These are phyloP conservation scores for Chelmon rostratus DNA, from an alignment of 2,797 vertebrate genomes.

Conservation along the genomic window DNA sequence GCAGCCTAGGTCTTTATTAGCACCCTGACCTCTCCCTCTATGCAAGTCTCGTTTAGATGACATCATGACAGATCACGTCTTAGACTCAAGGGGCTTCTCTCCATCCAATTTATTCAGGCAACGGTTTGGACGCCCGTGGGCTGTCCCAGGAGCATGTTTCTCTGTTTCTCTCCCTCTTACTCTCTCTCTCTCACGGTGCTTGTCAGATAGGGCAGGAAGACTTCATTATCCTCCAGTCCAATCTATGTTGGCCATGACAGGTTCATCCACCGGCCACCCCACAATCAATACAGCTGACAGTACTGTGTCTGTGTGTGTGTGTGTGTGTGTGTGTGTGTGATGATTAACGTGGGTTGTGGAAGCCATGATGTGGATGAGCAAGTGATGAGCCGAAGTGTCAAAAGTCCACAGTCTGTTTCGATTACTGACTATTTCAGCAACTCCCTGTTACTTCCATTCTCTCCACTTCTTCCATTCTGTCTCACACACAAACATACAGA, in stretches of 20 bases:
- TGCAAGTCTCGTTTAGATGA: conserved; percentile 75
- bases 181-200: conserved; percentile 43
- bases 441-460: conserved; percentile 33
- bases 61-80: conserved; percentile 83
- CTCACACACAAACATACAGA: background rate
- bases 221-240: conserved; percentile 87
- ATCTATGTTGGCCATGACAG: conserved; percentile 85
- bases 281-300: conserved; percentile 84
- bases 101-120: conserved; percentile 83
- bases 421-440: conserved; percentile 53
- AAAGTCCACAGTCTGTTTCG: conserved; percentile 58
- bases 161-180: conserved; percentile 48
- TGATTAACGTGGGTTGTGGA: conserved; percentile 64
- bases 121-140: conserved; percentile 69
- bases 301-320: conserved; percentile 58
- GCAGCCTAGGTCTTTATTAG: conserved; percentile 68
- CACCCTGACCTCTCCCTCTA: conserved; percentile 62
- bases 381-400: conserved; percentile 77
- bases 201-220: conserved; percentile 82
- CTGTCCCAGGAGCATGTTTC: conserved; percentile 75
- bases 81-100: conserved; percentile 75
- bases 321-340: conserved; percentile 54
- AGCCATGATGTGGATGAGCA: conserved; percentile 74
- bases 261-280: conserved; percentile 82
- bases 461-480: background rate